phyloP scores from a whole-genome alignment of 1,140 invertebrate species.

The Drosophila sp. region DNA sequence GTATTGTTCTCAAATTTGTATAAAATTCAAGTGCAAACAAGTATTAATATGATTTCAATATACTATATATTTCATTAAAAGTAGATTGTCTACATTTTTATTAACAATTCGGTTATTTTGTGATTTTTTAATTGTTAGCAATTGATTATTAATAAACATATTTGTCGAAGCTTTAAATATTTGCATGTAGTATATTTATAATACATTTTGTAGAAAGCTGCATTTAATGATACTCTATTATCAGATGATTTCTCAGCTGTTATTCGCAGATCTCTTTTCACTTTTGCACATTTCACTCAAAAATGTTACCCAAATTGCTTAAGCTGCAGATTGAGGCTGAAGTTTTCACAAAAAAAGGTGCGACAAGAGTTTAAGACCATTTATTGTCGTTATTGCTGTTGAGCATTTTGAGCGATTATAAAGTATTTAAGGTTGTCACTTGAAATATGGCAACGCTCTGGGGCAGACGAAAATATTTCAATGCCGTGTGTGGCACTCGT shows the following conservation, averaged over 20 bases:
- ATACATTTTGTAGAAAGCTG: slow-evolving; percentile 15
- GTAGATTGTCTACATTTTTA: background rate
- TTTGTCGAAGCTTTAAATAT: background rate
- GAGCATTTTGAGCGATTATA: slow-evolving; percentile 44
- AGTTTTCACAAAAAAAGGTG: slow-evolving; percentile 59
- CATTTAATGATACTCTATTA: slow-evolving; percentile 5
- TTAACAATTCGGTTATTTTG: background rate
- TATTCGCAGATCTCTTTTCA: slow-evolving; percentile 49
- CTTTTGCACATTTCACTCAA: slow-evolving; percentile 65
- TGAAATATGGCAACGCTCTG: slow-evolving; percentile 14
- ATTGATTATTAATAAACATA: background rate
- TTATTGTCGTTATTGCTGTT: slow-evolving; percentile 23
- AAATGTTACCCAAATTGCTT: slow-evolving; percentile 43
- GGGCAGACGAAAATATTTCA: slow-evolving; percentile 14
- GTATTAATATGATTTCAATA: no score
- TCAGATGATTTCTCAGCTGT: slow-evolving; percentile 28
- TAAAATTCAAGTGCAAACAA: no score
- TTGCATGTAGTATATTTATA: background rate
- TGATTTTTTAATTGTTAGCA: background rate
- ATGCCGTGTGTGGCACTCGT: slow-evolving; percentile 25
- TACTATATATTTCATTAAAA: no score
- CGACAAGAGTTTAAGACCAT: slow-evolving; percentile 37
- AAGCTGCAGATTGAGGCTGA: slow-evolving; percentile 1
- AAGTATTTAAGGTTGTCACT: slow-evolving; percentile 40
- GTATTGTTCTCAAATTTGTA: no score